Evolutionary conservation across 2,797 vertebrate genomes (phyloP), one percentile per base, ranked within the genome.

Genomic region (Brotula barbata): DNA sequence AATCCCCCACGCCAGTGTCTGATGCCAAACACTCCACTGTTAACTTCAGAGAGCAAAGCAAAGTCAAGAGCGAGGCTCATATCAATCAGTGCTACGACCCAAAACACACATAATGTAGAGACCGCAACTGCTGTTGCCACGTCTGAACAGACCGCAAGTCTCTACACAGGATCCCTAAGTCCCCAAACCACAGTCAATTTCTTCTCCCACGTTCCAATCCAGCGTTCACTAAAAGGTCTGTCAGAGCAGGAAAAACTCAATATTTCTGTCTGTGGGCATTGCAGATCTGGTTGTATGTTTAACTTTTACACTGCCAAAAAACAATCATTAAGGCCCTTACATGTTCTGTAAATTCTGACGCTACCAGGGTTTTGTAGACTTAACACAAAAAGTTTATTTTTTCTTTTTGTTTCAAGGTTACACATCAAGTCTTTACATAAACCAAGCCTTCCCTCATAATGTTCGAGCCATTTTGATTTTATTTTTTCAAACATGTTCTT

Each of bases 81-180:
- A 76, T 61, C 63, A 80, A 70, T 66, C 66, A 21, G 13, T 2
- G 16, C 41, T 20, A 1, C 45, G 0, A 16, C 78, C 81, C 72
- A 81, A 83, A 68, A 68, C 58, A 77, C 46, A 73, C 77, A 81
- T 69, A 44, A 57, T 58, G 60, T 56, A 21, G 62, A 7, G 21
- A 84, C 82, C 80, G 16, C 75, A 70, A 61, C 23, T 75, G 64
- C 81, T 58, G 77, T 64, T 77, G 79, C 77, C 76, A 80, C 58
- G 56, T 85, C 83, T 84, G 58, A 41, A 62, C 62, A 47, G 45
- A 68, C 84, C 75, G 58, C 76, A 73, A 45, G 81, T 41, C 77
- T 78, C 80, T 62, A 78, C 72, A 74, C 65, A 71, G 67, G 56
- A 64, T 74, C 43, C 69, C 66, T 55, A 68, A 61, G 31, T 45